A percentile compares a stretch with the other conserved stretches of the same genome.
These are phyloP conservation scores for Manis javanica DNA, from an alignment of 2,797 vertebrate genomes.

Conservation along the genomic window DNA sequence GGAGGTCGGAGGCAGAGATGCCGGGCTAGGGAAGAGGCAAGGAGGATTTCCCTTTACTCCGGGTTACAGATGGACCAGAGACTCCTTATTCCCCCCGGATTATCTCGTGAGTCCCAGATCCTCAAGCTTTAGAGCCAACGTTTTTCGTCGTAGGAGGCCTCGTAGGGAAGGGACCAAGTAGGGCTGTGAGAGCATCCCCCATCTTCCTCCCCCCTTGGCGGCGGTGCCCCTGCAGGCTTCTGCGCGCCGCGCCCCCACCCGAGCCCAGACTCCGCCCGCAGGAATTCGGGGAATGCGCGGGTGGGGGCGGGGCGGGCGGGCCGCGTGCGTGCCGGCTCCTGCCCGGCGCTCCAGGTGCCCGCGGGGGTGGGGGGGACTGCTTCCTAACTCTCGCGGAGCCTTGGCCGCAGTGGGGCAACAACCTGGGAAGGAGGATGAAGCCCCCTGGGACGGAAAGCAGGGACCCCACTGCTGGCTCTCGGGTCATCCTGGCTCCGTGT, in stretches of 20 bases:
- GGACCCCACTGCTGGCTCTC: background rate
- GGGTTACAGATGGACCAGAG: background rate
- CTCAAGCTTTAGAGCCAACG: background rate
- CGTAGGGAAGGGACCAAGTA: background rate
- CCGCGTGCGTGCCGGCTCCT: constrained; percentile 81
- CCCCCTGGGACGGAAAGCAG: background rate
- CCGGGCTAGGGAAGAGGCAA: background rate
- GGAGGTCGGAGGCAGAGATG: background rate
- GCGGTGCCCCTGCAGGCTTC: constrained; percentile 67
- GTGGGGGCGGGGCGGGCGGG: constrained; percentile 67
- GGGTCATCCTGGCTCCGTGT: background rate
- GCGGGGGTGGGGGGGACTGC: constrained; percentile 49
- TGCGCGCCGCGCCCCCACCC: constrained; percentile 70
- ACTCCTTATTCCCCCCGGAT: background rate
- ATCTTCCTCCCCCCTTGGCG: background rate
- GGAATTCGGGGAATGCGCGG: constrained; percentile 79
- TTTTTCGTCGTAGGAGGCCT: constrained; percentile 22
- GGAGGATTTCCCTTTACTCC: background rate
- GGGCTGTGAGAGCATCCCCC: constrained; percentile 17
- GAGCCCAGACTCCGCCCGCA: constrained; percentile 77
- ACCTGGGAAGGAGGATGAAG: background rate
- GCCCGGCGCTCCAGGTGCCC: constrained; percentile 81
- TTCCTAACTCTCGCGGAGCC: background rate
- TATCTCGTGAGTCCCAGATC: background rate
- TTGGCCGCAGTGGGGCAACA: background rate